Percentiles rank a stretch among this genome's conserved stretches.
Conservation (phyloP, 1,140 invertebrate species). For the Drosophila parabipectinata region DNA sequence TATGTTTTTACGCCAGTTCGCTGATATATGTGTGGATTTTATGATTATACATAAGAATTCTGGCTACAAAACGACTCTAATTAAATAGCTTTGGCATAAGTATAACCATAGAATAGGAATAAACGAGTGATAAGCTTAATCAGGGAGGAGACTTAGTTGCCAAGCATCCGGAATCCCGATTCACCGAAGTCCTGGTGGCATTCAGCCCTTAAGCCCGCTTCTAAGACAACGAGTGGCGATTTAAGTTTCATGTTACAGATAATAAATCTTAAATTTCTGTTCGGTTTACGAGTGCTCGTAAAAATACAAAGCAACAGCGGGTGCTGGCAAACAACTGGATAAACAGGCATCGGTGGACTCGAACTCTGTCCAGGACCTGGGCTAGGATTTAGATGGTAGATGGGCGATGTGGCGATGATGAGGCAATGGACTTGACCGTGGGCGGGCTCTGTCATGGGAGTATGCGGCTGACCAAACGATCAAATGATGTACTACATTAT, state of each 20-base stretch:
- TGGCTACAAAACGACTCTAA: conserved; percentile 59
- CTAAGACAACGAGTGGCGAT: conserved; percentile 44
- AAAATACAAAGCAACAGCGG: conserved; percentile 55
- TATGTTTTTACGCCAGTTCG: conserved; percentile 35
- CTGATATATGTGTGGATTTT: conserved; percentile 33
- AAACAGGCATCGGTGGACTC: conserved; percentile 22
- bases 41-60: conserved; percentile 36
- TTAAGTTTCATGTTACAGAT: conserved; percentile 68
- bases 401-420: conserved; percentile 9
- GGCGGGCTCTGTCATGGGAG: conserved; percentile 25
- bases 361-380: not conserved
- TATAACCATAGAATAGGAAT: conserved; percentile 25
- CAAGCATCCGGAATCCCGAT: conserved; percentile 7
- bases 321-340: conserved; percentile 35
- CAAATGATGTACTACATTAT: conserved; percentile 45
- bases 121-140: conserved; percentile 65
- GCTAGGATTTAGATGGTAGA: conserved; percentile 10
- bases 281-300: conserved; percentile 72
- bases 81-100: conserved; percentile 68
- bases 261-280: conserved; percentile 80
- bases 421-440: not conserved
- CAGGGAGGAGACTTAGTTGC: conserved; percentile 5
- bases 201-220: conserved; percentile 8
- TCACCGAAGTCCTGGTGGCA: conserved; percentile 1
- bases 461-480: conserved; percentile 50